Base-by-base conservation (phyloP, 2,888 invertebrate genomes). In the Micropterix aruncella region DNA sequence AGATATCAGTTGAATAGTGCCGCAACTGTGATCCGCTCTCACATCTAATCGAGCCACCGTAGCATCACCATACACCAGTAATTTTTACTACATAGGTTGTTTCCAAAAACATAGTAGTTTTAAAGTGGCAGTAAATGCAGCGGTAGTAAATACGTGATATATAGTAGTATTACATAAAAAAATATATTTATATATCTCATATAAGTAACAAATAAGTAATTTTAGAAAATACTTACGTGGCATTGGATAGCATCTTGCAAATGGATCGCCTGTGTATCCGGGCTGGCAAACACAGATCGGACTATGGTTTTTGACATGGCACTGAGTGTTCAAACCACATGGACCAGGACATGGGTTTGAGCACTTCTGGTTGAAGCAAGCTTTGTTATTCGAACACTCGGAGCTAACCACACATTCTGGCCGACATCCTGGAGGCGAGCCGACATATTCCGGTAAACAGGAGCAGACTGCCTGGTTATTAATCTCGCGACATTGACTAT, bases 401-500 rank as follows among this genome's bases (percentile, higher is more conserved):
- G 82, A 77, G 54, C 83, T 87, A 19, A 80, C 72, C 18, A 80
- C 77, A 58, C 88, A 89, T 62, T 86, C 85, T 7, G 86, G 87
- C 52, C 85, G 70, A 58, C 86, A 87, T 12, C 79, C 78, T 46
- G 81, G 82, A 15, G 88, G 87, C 54, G 77, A 75, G 15, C 88
- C 88, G 18, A 79, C 65, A 54, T 80, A 86, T 49, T 75, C 74
- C 4, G 79, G 74, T 55, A 80, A 63, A 57, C 89, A 89, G 16
- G 83, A 80, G 57, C 89, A 89, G 5, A 77, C 79, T 3, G 85
- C 83, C 54, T 81, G 79, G 12, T 74, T 74, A 55, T 85, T 83
- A 18, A 74, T 66, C 55, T 80, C 77, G 18, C 77, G 73, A 58
- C 88, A 88, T 53, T 79, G 65, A 45, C 85, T 82, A 55, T 87